Evolutionary conservation across 2,797 vertebrate species (phyloP).

Genomic region (Pseudomugil gertrudae): DNA sequence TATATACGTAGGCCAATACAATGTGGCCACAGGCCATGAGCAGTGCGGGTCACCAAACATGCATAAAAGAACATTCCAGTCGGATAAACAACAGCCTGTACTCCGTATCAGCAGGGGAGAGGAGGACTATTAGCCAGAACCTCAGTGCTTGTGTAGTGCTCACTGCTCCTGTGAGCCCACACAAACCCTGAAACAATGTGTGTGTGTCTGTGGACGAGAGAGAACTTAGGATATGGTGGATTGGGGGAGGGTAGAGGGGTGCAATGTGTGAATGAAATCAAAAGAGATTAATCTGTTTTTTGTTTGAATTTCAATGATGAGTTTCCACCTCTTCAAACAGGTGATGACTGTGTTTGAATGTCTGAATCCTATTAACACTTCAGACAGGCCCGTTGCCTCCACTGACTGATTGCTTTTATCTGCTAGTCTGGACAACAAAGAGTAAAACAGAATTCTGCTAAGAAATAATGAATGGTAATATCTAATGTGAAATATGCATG

Average conservation of each 20-base stretch:
- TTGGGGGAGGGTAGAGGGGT: neutral
- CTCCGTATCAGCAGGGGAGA: conserved; percentile 63
- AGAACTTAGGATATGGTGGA: neutral
- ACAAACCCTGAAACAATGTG: conserved; percentile 23
- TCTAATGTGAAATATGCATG: neutral
- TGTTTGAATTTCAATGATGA: conserved; percentile 67
- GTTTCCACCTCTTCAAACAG: conserved; percentile 32
- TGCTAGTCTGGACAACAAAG: conserved; percentile 37
- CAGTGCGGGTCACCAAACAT: conserved; percentile 60
- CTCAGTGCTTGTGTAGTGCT: conserved; percentile 49
- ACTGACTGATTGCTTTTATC: conserved; percentile 30
- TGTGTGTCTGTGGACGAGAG: conserved; percentile 14
- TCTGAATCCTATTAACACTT: conserved; percentile 63
- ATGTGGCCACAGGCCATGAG: conserved; percentile 62
- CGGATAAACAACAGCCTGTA: conserved; percentile 73
- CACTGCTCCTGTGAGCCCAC: conserved; percentile 37
- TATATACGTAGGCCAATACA: conserved; percentile 27
- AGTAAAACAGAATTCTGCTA: conserved; percentile 26
- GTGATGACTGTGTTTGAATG: conserved; percentile 42
- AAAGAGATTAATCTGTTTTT: conserved; percentile 65
- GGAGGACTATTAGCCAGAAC: conserved; percentile 61
- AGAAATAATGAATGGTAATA: conserved; percentile 12
- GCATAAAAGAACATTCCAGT: conserved; percentile 77
- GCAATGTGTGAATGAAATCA: conserved; percentile 58
- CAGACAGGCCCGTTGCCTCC: conserved; percentile 34